Percentiles rank a stretch among this genome's conserved stretches.
Conservation (phyloP, 2,113 vertebrate species). For the Ptilorrhoa leucosticta region DNA sequence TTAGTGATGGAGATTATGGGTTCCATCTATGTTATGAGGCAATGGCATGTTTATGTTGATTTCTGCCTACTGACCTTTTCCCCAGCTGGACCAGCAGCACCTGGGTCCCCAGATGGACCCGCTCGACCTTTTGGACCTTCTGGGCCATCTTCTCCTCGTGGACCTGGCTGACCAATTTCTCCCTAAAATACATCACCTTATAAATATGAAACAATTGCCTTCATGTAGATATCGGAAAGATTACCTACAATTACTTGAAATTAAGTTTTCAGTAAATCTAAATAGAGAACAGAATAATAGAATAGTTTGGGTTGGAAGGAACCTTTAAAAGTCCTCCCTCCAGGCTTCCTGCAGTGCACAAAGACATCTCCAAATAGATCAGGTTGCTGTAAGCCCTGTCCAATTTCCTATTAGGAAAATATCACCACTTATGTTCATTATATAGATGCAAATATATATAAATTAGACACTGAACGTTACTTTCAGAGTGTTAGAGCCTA, state of each 20-base stretch:
- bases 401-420: background rate
- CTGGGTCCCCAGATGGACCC: slow-evolving; percentile 88
- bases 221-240: background rate
- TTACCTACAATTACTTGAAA: background rate
- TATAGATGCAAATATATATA: background rate
- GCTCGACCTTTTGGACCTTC: slow-evolving; percentile 94
- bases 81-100: slow-evolving; percentile 86
- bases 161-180: slow-evolving; percentile 84
- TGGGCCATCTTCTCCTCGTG: slow-evolving; percentile 93
- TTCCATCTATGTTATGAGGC: background rate
- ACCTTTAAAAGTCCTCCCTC: background rate
- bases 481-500: background rate
- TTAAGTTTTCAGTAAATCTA: background rate
- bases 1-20: background rate
- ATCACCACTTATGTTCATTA: background rate
- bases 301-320: background rate
- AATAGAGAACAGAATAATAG: background rate
- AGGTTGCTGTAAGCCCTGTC: background rate
- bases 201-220: background rate
- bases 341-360: background rate
- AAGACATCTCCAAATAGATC: background rate
- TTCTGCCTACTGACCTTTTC: slow-evolving; percentile 84
- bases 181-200: slow-evolving; percentile 74
- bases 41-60: background rate
- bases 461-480: background rate